These are phyloP conservation scores for Brachypterus glaber DNA, from an alignment of 2,888 invertebrate species.

Conservation along the genomic window DNA sequence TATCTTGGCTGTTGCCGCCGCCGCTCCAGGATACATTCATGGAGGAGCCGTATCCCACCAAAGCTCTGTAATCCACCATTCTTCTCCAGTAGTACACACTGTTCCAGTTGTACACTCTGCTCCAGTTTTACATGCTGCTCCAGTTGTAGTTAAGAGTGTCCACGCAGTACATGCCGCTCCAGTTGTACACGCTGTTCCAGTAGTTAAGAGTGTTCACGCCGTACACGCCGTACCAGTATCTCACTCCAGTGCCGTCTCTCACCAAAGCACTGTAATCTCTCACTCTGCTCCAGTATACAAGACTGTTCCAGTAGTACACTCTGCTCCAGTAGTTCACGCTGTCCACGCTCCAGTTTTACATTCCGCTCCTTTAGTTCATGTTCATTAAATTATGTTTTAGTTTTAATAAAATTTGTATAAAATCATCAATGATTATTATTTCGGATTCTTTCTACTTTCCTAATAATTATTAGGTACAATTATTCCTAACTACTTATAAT, in stretches of 20 bases:
- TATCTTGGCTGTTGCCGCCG: constrained; percentile 42
- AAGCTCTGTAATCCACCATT: constrained; percentile 22
- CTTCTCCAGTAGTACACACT: constrained; percentile 24
- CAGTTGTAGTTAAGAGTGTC: constrained; percentile 11
- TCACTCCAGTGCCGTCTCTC: no score
- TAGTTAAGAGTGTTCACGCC: constrained; percentile 18
- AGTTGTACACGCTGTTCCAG: constrained; percentile 12
- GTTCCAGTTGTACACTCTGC: constrained; percentile 24
- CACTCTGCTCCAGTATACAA: constrained; percentile 35
- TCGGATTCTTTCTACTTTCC: no score
- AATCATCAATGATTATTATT: background rate
- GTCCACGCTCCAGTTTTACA: constrained; percentile 26
- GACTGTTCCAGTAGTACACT: constrained; percentile 15
- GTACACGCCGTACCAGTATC: constrained; percentile 30
- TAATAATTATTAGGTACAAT: no score
- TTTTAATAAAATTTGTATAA: constrained; percentile 2
- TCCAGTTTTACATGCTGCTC: constrained; percentile 23
- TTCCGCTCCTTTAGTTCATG: constrained; percentile 25
- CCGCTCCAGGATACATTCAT: constrained; percentile 22
- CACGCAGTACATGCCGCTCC: constrained; percentile 26
- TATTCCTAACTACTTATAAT: no score
- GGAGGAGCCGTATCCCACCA: constrained; percentile 11
- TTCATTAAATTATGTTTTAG: constrained; percentile 30
- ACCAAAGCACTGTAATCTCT: constrained; percentile 23
- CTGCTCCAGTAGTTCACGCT: constrained; percentile 32